Evolutionary conservation across 2,888 invertebrate genomes (phyloP).

Genomic region (Phasia obesa): DNA sequence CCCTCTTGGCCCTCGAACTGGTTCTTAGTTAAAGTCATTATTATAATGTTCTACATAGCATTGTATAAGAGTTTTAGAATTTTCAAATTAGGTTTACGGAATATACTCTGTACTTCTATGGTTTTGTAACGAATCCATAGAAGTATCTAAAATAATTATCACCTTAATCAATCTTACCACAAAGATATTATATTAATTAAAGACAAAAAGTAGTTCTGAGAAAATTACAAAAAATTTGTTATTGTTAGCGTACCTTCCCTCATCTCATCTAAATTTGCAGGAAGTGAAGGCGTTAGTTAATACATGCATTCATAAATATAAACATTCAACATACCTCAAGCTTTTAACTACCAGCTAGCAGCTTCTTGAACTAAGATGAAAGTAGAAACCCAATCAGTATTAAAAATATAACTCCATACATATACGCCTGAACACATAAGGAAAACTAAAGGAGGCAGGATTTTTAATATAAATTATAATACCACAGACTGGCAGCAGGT

Average conservation of each 20-base stretch:
- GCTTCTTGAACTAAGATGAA: slow-evolving; percentile 33
- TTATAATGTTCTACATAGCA: no score
- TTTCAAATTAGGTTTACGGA: no score
- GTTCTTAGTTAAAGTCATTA: no score
- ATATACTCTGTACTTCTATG: no score
- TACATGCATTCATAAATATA: slow-evolving; percentile 60
- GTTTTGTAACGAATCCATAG: no score
- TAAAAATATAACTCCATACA: slow-evolving; percentile 1
- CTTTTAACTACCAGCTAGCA: slow-evolving; percentile 65
- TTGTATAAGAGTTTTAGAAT: no score
- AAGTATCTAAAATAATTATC: no score
- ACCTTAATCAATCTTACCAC: no score
- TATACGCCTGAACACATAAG: neutral
- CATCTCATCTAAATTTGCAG: slow-evolving; percentile 47
- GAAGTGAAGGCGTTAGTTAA: slow-evolving; percentile 70
- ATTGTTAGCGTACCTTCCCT: slow-evolving; percentile 35
- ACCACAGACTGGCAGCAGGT: slow-evolving; percentile 71
- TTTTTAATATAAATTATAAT: slow-evolving; percentile 71
- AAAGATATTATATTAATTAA: no score
- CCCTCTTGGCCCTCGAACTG: no score
- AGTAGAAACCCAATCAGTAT: slow-evolving; percentile 61
- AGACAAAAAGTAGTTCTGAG: no score
- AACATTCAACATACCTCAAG: slow-evolving; percentile 51
- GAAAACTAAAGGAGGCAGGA: slow-evolving; percentile 62
- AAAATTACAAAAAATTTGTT: neutral